phyloP scores from a whole-genome alignment of 2,113 vertebrate genomes.

The Macrotus californicus region DNA sequence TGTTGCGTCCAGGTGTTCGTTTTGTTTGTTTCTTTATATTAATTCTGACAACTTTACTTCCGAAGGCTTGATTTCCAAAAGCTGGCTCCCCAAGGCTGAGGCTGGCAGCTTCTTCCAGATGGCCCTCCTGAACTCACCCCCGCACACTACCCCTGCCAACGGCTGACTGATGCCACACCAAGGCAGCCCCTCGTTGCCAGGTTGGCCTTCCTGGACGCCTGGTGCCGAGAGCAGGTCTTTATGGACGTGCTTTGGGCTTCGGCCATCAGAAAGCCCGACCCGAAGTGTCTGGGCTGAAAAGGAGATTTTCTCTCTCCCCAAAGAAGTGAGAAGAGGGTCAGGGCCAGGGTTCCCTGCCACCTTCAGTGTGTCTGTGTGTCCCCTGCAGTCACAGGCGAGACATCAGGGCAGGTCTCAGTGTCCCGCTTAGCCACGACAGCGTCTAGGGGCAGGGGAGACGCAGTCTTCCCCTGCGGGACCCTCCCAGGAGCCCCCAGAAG shows the following conservation, averaged over 20 bases:
- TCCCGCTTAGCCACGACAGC: accelerated
- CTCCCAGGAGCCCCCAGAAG: background rate
- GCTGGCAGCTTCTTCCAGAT: background rate
- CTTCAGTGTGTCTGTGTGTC: background rate
- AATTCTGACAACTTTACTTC: background rate
- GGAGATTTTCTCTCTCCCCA: background rate
- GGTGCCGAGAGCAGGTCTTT: background rate
- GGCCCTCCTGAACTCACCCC: too few relatives aligned
- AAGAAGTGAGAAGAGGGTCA: background rate
- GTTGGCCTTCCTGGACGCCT: background rate
- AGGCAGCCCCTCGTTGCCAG: background rate
- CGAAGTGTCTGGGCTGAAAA: accelerated
- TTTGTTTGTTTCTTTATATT: background rate
- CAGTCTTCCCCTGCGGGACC: background rate
- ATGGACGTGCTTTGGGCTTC: background rate
- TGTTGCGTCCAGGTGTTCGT: background rate
- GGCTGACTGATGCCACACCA: background rate
- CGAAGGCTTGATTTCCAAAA: background rate
- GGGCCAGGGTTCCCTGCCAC: background rate
- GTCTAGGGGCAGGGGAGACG: background rate
- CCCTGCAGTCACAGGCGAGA: background rate
- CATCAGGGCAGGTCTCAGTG: background rate
- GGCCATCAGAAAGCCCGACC: background rate
- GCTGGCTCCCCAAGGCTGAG: background rate
- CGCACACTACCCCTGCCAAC: background rate